phyloP scores from a whole-genome alignment of 2,797 vertebrate genomes.

The Mormyrops attenuatus region DNA sequence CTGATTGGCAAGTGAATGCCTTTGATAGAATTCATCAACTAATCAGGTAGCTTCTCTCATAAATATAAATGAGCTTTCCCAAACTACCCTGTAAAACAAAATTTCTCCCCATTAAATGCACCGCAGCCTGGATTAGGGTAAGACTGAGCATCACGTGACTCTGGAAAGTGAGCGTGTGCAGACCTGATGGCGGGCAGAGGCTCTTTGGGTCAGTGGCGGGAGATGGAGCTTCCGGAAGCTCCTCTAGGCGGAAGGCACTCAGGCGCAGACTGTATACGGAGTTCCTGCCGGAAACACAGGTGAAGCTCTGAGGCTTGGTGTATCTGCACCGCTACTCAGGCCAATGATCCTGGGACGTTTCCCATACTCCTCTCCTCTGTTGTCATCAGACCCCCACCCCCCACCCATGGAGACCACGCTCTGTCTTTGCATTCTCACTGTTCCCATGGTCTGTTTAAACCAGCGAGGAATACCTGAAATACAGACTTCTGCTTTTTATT shows the following conservation, averaged over 20 bases:
- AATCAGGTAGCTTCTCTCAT: neutral
- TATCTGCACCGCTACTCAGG: neutral
- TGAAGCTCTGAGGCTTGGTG: neutral
- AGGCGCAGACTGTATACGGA: constrained; percentile 67
- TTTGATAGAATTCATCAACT: neutral
- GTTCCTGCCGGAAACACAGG: constrained; percentile 64
- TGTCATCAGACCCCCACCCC: neutral
- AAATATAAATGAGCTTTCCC: neutral
- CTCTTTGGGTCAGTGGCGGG: neutral
- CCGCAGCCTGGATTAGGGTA: neutral
- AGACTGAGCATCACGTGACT: neutral
- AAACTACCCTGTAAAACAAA: neutral
- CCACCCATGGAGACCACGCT: neutral
- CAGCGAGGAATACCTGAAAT: constrained; percentile 4
- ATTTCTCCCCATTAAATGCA: too few relatives aligned
- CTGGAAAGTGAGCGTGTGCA: neutral
- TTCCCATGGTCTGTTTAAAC: neutral
- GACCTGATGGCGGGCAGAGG: neutral
- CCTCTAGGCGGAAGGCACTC: constrained; percentile 61
- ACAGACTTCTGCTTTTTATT: constrained; percentile 14
- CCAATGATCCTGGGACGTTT: neutral
- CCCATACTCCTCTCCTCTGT: neutral
- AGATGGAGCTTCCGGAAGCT: constrained; percentile 20
- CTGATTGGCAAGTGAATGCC: neutral
- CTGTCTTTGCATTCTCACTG: neutral